Percentiles rank a stretch among this genome's conserved stretches.
phyloP scores from a whole-genome alignment of 1,140 invertebrate genomes.

The Trinorchestia longiramus region DNA sequence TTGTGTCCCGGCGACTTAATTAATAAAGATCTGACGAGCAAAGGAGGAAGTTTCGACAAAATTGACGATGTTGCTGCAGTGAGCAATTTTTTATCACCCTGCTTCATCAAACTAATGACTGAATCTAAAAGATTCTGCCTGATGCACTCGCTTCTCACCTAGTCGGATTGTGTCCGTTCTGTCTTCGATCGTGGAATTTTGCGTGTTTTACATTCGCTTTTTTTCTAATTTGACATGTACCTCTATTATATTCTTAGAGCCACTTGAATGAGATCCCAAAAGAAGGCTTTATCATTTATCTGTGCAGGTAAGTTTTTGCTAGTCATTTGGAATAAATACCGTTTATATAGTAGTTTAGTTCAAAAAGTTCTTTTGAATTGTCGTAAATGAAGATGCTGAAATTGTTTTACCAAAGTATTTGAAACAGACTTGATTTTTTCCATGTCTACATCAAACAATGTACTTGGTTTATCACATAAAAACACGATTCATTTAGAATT shows the following conservation, averaged over 20 bases:
- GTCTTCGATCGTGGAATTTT: neutral
- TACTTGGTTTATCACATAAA: too few relatives aligned
- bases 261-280: too few relatives aligned
- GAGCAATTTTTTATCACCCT: constrained; percentile 16
- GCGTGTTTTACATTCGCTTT: neutral
- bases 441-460: neutral
- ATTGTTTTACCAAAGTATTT: neutral
- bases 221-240: neutral
- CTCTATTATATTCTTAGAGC: too few relatives aligned
- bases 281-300: neutral
- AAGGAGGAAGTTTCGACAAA: constrained; percentile 22
- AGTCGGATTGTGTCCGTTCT: neutral
- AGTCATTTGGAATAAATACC: neutral
- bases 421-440: neutral
- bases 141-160: neutral
- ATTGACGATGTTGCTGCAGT: constrained; percentile 46
- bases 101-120: constrained; percentile 39
- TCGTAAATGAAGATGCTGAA: neutral
- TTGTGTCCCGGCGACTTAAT: constrained; percentile 22
- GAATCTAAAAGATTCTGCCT: neutral
- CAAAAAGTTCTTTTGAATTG: neutral
- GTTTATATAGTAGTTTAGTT: neutral
- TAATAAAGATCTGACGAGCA: constrained; percentile 49
- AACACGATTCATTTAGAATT: neutral
- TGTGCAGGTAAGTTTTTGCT: neutral